Conservation (phyloP, 1,140 invertebrate species). For the Phthorimaea operculella region DNA sequence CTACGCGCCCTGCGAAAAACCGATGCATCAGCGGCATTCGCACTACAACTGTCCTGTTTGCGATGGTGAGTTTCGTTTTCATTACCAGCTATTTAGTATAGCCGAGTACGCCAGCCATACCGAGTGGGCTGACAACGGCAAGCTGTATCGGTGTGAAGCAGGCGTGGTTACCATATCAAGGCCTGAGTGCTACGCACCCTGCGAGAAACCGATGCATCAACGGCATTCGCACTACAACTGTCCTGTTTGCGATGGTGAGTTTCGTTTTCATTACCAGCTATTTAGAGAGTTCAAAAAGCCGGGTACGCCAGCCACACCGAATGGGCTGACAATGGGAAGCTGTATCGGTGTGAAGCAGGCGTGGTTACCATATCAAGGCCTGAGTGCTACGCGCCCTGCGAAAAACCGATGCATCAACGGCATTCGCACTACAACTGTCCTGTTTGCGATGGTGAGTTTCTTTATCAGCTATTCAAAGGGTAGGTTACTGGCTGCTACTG, state of each 20-base stretch:
- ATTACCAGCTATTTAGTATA: neutral
- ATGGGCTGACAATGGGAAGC: constrained; percentile 81
- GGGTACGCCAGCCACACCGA: constrained; percentile 79
- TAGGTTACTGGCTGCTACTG: constrained; percentile 47
- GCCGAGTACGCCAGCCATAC: constrained; percentile 78
- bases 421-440: constrained; percentile 79
- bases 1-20: constrained; percentile 78
- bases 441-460: constrained; percentile 73
- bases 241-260: constrained; percentile 77
- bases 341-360: constrained; percentile 82
- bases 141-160: constrained; percentile 79
- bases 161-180: constrained; percentile 84
- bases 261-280: neutral
- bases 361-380: constrained; percentile 82
- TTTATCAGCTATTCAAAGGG: neutral
- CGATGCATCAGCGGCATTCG: constrained; percentile 75
- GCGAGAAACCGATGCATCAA: constrained; percentile 74
- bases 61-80: constrained; percentile 54
- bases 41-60: constrained; percentile 84
- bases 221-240: constrained; percentile 79
- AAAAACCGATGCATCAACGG: constrained; percentile 74
- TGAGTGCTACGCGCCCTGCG: constrained; percentile 84
- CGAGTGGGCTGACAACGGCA: constrained; percentile 83
- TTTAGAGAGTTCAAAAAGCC: constrained; percentile 14
- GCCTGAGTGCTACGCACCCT: constrained; percentile 83